Percentiles rank a stretch among this genome's conserved stretches.
Evolutionary conservation across 2,888 invertebrate species (phyloP).

Genomic region (Andrena dorsata): DNA sequence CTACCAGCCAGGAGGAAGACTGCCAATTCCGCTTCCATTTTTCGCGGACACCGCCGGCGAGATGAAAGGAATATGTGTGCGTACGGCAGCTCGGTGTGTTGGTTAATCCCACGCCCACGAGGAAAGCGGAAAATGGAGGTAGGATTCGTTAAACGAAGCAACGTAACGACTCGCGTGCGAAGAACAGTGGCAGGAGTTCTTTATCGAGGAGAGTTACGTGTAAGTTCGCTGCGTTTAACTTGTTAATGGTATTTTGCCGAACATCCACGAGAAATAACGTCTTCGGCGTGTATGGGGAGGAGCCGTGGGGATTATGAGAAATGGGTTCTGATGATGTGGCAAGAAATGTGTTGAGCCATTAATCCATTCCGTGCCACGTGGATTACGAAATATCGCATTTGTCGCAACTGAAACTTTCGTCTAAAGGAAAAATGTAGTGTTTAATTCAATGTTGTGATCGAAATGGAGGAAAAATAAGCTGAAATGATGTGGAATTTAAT

Average conservation of each 20-base stretch:
- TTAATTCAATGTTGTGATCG: too few species aligned
- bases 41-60: not conserved
- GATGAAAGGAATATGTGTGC: not conserved
- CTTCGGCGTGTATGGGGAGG: not conserved
- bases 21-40: slow-evolving; percentile 46
- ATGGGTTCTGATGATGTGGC: too few species aligned
- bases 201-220: slow-evolving; percentile 71
- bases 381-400: too few species aligned
- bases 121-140: not conserved
- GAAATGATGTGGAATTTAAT: too few species aligned
- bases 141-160: slow-evolving; percentile 18
- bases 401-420: too few species aligned
- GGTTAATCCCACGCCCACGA: slow-evolving; percentile 48
- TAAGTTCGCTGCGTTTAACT: slow-evolving; percentile 16
- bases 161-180: not conserved
- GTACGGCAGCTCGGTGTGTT: not conserved
- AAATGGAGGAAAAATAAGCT: too few species aligned
- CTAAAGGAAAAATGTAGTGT: too few species aligned
- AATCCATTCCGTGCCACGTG: too few species aligned
- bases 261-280: not conserved
- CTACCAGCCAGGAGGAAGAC: slow-evolving; percentile 23
- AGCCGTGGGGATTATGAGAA: too few species aligned
- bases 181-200: slow-evolving; percentile 24
- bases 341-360: too few species aligned
- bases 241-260: not conserved